Conservation (phyloP, 1,140 invertebrate species). For the Drosophila trapezifrons region DNA sequence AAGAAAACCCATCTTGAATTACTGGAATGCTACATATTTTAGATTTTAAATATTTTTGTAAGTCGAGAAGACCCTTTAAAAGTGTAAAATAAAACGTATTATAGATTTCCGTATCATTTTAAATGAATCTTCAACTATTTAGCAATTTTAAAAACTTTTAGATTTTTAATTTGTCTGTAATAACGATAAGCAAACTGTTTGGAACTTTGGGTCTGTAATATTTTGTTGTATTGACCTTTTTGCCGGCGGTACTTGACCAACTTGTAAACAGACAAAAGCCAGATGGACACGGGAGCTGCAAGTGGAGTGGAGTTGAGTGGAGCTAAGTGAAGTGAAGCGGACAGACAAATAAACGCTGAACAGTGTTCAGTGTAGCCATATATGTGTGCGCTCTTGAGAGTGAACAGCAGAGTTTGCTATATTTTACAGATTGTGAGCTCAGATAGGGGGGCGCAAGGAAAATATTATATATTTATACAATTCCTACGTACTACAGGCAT, state of each 20-base stretch:
- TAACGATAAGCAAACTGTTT: conserved; percentile 32
- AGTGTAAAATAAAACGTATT: too few species aligned
- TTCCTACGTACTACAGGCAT: conserved; percentile 26
- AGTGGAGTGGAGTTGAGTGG: conserved; percentile 5
- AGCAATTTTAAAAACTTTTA: not conserved
- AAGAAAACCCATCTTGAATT: not conserved
- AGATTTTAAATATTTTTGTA: not conserved
- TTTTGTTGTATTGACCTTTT: conserved; percentile 26
- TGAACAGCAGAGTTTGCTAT: conserved; percentile 22
- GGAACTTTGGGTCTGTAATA: conserved; percentile 2
- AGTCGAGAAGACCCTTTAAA: not conserved
- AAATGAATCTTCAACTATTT: not conserved
- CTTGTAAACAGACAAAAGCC: conserved; percentile 52
- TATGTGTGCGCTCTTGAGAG: not conserved
- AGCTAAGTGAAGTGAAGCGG: conserved; percentile 40
- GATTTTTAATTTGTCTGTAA: not conserved
- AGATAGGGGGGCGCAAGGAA: conserved; percentile 46
- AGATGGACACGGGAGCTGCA: conserved; percentile 29
- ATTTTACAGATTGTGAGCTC: conserved; percentile 57
- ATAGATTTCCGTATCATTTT: too few species aligned
- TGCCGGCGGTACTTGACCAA: conserved; percentile 41
- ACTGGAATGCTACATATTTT: not conserved
- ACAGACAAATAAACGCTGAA: conserved; percentile 28
- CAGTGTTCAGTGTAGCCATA: conserved; percentile 1
- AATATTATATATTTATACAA: conserved; percentile 42